These are phyloP conservation scores for Tiaroga cobitis DNA, from an alignment of 2,797 vertebrate species.

Conservation along the genomic window DNA sequence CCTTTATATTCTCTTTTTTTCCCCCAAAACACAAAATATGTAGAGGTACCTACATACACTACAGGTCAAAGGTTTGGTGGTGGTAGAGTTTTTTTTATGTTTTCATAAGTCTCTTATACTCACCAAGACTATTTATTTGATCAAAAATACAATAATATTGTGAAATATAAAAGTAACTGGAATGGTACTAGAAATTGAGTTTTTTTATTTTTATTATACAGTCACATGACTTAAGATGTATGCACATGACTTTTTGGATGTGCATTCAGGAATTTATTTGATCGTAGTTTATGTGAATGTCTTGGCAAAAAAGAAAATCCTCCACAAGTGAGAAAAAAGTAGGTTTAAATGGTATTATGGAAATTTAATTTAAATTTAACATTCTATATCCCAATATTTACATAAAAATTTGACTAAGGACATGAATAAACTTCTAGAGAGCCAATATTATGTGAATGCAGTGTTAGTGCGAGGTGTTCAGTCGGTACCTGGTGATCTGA, in stretches of 20 bases:
- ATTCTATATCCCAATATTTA: background rate
- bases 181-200: background rate
- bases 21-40: background rate
- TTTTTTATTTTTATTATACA: background rate
- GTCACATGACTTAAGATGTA: background rate
- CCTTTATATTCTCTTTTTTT: background rate
- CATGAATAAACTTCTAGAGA: background rate
- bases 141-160: too few relatives aligned
- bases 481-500: constrained; percentile 86
- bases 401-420: background rate
- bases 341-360: background rate
- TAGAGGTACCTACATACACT: background rate
- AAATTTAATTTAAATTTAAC: background rate
- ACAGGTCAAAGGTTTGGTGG: background rate
- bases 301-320: background rate
- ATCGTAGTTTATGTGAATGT: background rate
- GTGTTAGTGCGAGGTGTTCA: background rate
- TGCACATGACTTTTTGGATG: background rate
- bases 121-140: too few relatives aligned
- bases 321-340: background rate
- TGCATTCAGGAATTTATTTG: background rate
- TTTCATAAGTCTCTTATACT: too few relatives aligned
- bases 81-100: too few relatives aligned
- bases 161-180: too few relatives aligned
- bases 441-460: background rate